Conservation (phyloP, 2,888 invertebrate genomes). For the Erebia epiphron region DNA sequence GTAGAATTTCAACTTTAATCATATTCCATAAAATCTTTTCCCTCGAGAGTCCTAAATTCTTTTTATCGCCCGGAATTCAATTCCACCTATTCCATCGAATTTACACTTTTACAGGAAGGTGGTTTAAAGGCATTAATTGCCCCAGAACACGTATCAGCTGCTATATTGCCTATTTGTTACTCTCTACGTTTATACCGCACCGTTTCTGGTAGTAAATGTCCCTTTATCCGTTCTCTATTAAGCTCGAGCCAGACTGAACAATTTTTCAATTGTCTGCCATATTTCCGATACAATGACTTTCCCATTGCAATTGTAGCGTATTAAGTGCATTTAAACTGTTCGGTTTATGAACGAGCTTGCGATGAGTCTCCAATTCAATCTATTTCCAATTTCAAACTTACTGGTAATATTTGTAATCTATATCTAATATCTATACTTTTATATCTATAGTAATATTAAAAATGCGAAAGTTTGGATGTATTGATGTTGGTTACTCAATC, state of each 20-base stretch:
- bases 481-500: no score
- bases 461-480: no score
- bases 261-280: slow-evolving; percentile 37
- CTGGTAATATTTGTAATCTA: background rate
- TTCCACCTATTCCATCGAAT: slow-evolving; percentile 5
- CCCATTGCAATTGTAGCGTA: background rate
- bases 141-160: slow-evolving; percentile 36
- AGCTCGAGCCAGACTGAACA: slow-evolving; percentile 32
- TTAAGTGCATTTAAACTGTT: slow-evolving; percentile 15
- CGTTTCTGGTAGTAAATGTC: slow-evolving; percentile 19
- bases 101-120: slow-evolving; percentile 23
- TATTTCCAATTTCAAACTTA: background rate
- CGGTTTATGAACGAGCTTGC: slow-evolving; percentile 1
- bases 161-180: slow-evolving; percentile 38
- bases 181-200: slow-evolving; percentile 23
- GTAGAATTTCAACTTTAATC: background rate
- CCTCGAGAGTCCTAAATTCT: background rate
- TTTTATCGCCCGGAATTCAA: background rate
- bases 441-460: no score
- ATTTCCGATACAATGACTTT: slow-evolving; percentile 31
- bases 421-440: no score
- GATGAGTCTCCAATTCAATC: background rate
- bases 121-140: slow-evolving; percentile 32
- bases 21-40: background rate
- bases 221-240: slow-evolving; percentile 33